Conservation (phyloP, 37 sponge, comb jelly and placozoan genomes). For the Eunapius fragilis region DNA sequence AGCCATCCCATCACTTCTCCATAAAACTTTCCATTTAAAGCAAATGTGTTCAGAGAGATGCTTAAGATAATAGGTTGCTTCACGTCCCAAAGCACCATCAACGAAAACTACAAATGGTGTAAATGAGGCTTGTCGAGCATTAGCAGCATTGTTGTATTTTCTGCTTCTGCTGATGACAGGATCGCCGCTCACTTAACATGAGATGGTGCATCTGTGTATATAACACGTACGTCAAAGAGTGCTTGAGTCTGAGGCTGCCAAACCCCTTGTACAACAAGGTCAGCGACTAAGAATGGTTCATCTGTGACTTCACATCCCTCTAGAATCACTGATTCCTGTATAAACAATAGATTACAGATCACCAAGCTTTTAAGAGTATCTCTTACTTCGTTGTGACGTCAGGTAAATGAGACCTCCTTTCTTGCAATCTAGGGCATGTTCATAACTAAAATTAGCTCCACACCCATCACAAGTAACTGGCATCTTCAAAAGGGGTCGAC, state of each 20-base stretch:
- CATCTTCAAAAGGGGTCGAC: too few species aligned
- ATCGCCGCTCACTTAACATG: background rate
- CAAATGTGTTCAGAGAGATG: constrained; percentile 17
- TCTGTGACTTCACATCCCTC: constrained; percentile 5
- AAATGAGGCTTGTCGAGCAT: constrained; percentile 21
- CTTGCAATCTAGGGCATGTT: too few species aligned
- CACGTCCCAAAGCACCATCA: constrained; percentile 47
- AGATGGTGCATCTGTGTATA: constrained; percentile 39
- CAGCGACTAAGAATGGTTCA: constrained; percentile 38
- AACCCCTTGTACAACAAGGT: constrained; percentile 45
- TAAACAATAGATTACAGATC: too few species aligned
- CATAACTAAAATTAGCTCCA: too few species aligned
- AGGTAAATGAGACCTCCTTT: too few species aligned
- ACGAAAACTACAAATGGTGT: constrained; percentile 39
- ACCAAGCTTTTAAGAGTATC: too few species aligned
- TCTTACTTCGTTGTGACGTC: too few species aligned
- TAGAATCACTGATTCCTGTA: too few species aligned
- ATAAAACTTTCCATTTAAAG: constrained; percentile 37
- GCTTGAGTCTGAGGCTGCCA: too few species aligned
- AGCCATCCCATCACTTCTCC: constrained; percentile 7
- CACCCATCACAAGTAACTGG: too few species aligned
- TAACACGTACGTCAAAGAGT: constrained; percentile 53
- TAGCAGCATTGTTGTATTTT: constrained; percentile 11
- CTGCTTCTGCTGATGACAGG: constrained; percentile 22
- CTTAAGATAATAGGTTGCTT: constrained; percentile 3